Evolutionary conservation across 2,113 vertebrate genomes (phyloP).

Genomic region (Thalassoma bifasciatum): DNA sequence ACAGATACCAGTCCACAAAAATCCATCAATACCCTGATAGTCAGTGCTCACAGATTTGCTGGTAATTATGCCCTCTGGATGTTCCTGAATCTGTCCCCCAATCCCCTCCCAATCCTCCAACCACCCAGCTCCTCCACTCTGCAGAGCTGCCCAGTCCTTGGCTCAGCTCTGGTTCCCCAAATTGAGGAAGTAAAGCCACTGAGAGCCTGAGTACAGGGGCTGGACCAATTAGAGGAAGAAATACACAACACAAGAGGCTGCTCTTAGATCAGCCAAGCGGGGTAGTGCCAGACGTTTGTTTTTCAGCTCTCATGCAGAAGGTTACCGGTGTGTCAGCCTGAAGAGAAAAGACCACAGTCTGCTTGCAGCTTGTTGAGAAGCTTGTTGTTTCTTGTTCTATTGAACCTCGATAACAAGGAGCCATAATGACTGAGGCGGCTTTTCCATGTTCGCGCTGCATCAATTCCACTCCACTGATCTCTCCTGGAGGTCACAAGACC

Average conservation of each 20-base stretch:
- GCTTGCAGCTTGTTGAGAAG: slow-evolving; percentile 32
- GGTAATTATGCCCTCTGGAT: slow-evolving; percentile 75
- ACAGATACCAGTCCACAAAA: slow-evolving; percentile 60
- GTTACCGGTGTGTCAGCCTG: slow-evolving; percentile 46
- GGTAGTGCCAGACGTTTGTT: slow-evolving; percentile 39
- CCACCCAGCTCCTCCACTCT: background rate
- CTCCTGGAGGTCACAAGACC: background rate
- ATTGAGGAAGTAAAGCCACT: slow-evolving; percentile 36
- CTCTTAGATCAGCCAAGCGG: slow-evolving; percentile 60
- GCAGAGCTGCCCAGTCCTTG: slow-evolving; percentile 26
- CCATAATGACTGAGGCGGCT: slow-evolving; percentile 32
- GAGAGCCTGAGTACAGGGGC: slow-evolving; percentile 39
- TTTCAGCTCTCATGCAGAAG: slow-evolving; percentile 40
- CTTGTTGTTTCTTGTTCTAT: slow-evolving; percentile 50
- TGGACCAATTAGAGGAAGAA: slow-evolving; percentile 73
- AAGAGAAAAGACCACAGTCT: slow-evolving; percentile 43
- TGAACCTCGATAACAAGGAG: slow-evolving; percentile 59
- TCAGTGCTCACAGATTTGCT: slow-evolving; percentile 48
- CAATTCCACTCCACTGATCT: background rate
- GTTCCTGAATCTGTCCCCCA: slow-evolving; percentile 39
- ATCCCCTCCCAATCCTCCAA: slow-evolving; percentile 1
- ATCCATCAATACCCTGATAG: slow-evolving; percentile 49
- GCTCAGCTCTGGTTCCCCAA: slow-evolving; percentile 27
- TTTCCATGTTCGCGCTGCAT: slow-evolving; percentile 3
- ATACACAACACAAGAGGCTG: slow-evolving; percentile 45